Conservation (phyloP, 2,888 invertebrate species). For the Crossocerus cetratus region DNA sequence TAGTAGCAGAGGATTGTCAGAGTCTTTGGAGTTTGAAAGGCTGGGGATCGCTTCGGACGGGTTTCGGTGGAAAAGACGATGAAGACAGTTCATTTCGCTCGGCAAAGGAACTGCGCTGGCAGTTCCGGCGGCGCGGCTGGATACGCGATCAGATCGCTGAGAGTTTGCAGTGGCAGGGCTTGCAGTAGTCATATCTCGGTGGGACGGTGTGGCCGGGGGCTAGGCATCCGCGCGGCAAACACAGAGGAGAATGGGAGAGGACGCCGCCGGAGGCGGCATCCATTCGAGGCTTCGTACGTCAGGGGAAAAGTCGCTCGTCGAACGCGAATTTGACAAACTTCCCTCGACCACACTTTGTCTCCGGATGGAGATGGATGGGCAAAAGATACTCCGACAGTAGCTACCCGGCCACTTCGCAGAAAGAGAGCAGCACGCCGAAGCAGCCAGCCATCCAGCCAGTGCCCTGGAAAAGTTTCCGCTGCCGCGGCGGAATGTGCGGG, state of each 20-base stretch:
- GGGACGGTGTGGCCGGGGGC: not conserved
- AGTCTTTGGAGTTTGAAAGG: too few relatives aligned
- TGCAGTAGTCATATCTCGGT: not conserved
- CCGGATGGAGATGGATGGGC: slow-evolving; percentile 26
- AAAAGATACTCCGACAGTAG: slow-evolving; percentile 27
- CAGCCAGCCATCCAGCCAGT: not conserved
- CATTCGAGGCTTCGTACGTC: not conserved
- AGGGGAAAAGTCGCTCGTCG: slow-evolving; percentile 14
- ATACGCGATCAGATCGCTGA: not conserved
- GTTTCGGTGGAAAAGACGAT: not conserved
- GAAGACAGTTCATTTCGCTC: slow-evolving; percentile 3
- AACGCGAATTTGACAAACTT: slow-evolving; percentile 45
- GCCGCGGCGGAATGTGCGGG: not conserved
- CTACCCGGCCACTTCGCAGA: not conserved
- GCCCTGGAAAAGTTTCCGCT: slow-evolving; percentile 17
- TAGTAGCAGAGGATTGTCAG: too few relatives aligned
- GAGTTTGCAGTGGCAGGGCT: not conserved
- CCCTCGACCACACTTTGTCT: slow-evolving; percentile 33
- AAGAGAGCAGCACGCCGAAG: slow-evolving; percentile 2
- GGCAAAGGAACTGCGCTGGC: not conserved
- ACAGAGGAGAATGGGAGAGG: not conserved
- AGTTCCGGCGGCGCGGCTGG: not conserved
- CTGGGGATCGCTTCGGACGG: not conserved
- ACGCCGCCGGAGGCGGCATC: not conserved
- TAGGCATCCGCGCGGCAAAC: not conserved